Base-by-base conservation (phyloP, 1,140 invertebrate genomes). In the Caenorhabditis brenneri region DNA sequence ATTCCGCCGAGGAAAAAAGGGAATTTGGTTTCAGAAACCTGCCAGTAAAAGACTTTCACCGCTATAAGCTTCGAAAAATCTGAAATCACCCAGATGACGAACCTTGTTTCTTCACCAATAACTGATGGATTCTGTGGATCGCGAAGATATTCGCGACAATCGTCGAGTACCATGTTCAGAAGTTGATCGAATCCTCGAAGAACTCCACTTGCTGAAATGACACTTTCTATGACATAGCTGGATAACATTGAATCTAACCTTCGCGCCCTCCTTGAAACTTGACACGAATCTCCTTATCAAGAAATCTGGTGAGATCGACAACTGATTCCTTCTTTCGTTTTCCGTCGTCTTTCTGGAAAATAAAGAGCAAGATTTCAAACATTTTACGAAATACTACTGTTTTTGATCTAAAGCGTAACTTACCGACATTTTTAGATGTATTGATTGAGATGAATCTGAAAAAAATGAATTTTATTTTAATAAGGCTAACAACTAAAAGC, bases 251-350 rank as follows among this genome's bases (percentile, higher is more conserved):
- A 86, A 85, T 51, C 84, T 33, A 89, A 92, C 92, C 92, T 94
- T 99, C 98, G 86, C 98, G 92, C 0, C 97, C 97, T 36, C 98
- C 98, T 79, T 96, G 96, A 92, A 99, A 99, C 91, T 99, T 99
- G 0, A 99, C 97, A 87, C 97, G 93, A 82, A 99, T 98, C 87
- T 94, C 94, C 92, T 99, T 99, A 87, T 99, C 97, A 53, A 99
- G 92, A 90, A 98, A 99, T 92, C 97, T 97, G 2, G 95, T 95
- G 0, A 99, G 92, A 91, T 99, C 97, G 78, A 99, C 92, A 91
- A 99, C 98, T 80, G 96, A 97, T 92, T 99, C 97, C 92, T 99
- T 99, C 88, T 96, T 96, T 89, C 96, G 96, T 87, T 97, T 82
- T 27, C 79, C 27, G 19, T 90, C 89, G 79, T 90, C 89, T 49